Percentiles rank a stretch among this genome's conserved stretches.
Evolutionary conservation across 2,888 invertebrate species (phyloP).

Genomic region (Habroteleia sp.): DNA sequence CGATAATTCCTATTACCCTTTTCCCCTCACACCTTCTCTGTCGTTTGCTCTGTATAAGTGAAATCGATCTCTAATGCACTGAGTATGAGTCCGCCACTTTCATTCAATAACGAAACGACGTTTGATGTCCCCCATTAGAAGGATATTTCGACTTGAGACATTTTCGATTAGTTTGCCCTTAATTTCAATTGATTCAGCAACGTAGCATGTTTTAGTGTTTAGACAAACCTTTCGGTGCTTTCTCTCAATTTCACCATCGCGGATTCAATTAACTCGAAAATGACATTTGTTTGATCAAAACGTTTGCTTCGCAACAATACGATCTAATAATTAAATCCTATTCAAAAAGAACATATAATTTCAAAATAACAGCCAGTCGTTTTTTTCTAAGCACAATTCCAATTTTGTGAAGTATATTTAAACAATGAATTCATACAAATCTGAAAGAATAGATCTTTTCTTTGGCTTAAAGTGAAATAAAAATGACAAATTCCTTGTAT

Average conservation of each 20-base stretch:
- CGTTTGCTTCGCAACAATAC: no score
- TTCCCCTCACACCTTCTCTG: constrained; percentile 1
- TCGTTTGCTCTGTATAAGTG: constrained; percentile 17
- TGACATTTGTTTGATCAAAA: no score
- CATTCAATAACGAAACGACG: constrained; percentile 44
- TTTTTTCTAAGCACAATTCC: no score
- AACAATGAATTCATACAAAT: no score
- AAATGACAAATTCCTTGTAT: no score
- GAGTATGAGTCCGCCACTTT: constrained; percentile 42
- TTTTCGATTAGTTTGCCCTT: constrained; percentile 36
- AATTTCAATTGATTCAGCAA: constrained; percentile 24
- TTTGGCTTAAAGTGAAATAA: no score
- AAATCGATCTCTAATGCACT: constrained; percentile 42
- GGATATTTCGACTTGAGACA: constrained; percentile 39
- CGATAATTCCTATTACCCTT: constrained; percentile 23
- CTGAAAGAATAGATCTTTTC: no score
- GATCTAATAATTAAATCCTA: no score
- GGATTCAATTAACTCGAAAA: background rate
- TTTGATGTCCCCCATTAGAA: constrained; percentile 48
- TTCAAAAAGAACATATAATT: no score
- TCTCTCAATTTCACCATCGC: background rate
- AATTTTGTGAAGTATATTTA: no score
- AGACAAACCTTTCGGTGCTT: constrained; percentile 2
- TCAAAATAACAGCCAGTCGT: no score
- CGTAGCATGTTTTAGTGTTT: constrained; percentile 19